Conservation (phyloP, 2,888 invertebrate genomes). For the Argyresthia albistria region DNA sequence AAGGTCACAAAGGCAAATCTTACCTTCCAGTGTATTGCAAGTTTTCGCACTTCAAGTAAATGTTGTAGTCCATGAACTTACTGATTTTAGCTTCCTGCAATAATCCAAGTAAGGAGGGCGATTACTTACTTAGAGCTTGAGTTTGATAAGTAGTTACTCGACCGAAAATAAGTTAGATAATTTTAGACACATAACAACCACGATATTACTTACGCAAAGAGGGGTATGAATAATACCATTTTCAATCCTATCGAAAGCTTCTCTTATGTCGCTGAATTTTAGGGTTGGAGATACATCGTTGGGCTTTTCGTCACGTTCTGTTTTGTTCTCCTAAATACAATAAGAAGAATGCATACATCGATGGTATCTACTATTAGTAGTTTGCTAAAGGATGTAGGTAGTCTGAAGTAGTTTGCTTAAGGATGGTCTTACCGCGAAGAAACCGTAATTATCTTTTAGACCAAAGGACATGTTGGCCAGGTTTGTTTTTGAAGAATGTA, state of each 20-base stretch:
- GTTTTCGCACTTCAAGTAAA: constrained; percentile 90
- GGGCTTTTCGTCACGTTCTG: neutral
- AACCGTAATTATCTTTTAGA: too few relatives aligned
- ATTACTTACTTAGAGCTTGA: neutral
- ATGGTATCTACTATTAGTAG: too few relatives aligned
- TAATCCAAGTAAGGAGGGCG: neutral
- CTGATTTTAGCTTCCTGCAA: constrained; percentile 61
- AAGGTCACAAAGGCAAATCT: constrained; percentile 6
- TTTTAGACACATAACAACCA: neutral
- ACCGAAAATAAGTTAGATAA: neutral
- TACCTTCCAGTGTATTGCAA: constrained; percentile 89
- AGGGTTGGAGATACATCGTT: constrained; percentile 16
- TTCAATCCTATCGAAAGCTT: constrained; percentile 50
- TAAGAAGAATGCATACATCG: too few relatives aligned
- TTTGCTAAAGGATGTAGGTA: too few relatives aligned
- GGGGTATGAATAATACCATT: constrained; percentile 59
- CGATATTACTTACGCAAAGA: constrained; percentile 36
- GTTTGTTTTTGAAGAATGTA: too few relatives aligned
- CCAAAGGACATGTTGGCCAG: too few relatives aligned
- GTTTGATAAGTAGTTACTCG: neutral
- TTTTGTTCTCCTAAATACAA: neutral
- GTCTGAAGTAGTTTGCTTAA: neutral
- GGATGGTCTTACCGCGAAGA: too few relatives aligned
- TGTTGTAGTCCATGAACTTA: constrained; percentile 74
- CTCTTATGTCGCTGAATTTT: constrained; percentile 49